Conservation (phyloP, 2,888 invertebrate genomes). For the Phortica okadai region DNA sequence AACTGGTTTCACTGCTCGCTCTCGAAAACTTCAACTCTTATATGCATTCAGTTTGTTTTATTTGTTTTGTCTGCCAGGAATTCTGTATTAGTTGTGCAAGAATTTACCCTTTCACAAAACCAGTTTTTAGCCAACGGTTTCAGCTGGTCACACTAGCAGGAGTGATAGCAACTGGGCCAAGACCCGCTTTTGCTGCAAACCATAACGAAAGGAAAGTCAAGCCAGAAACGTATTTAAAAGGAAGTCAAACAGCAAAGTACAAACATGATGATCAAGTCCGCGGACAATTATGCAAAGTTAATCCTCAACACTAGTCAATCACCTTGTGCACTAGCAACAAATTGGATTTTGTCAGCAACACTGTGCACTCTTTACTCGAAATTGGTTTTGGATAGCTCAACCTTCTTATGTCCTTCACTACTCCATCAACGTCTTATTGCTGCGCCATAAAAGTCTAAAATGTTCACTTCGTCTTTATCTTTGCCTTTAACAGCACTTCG, state of each 20-base stretch:
- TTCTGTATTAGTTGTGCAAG: background rate
- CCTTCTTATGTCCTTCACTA: background rate
- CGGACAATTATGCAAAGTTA: no score
- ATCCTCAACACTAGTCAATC: background rate
- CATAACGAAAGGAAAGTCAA: background rate
- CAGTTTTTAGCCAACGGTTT: constrained; percentile 19
- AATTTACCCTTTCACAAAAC: constrained; percentile 17
- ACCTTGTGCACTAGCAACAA: background rate
- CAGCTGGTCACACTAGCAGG: background rate
- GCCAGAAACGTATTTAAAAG: background rate
- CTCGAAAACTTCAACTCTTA: background rate
- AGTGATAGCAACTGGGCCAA: constrained; percentile 10
- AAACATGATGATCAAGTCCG: background rate
- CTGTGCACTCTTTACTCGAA: background rate
- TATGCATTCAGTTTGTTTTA: constrained; percentile 4
- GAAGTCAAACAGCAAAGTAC: constrained; percentile 3
- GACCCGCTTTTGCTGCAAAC: background rate
- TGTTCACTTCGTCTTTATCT: background rate
- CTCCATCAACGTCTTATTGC: background rate
- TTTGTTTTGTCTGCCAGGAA: background rate
- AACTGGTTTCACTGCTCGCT: constrained; percentile 12
- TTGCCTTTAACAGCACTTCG: background rate
- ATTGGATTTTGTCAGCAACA: background rate
- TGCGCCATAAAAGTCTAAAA: background rate
- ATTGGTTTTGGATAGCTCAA: background rate